Conservation (phyloP, 2,113 vertebrate genomes). For the Lampris megalopsis region DNA sequence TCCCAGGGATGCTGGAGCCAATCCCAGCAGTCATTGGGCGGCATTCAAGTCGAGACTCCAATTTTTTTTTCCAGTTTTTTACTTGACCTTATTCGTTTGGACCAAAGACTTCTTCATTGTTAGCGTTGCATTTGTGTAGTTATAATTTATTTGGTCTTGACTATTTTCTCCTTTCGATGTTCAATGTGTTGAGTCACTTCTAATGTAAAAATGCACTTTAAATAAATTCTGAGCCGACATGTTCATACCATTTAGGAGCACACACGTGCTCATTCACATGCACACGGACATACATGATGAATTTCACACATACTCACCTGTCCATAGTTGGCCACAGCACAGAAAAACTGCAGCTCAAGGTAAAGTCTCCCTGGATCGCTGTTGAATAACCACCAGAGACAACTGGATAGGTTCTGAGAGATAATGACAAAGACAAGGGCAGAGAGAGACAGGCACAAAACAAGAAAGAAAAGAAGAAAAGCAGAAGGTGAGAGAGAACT, state of each 20-base stretch:
- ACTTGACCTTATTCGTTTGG: too few relatives aligned
- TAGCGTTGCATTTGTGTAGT: too few relatives aligned
- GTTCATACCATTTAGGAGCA: not conserved
- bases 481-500: conserved; percentile 11
- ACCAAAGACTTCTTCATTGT: too few relatives aligned
- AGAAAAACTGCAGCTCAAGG: conserved; percentile 97
- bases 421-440: not conserved
- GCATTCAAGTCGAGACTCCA: too few relatives aligned
- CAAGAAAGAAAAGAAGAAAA: conserved; percentile 9
- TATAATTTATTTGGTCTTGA: too few relatives aligned
- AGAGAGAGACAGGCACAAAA: not conserved
- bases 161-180: too few relatives aligned
- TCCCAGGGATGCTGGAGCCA: too few relatives aligned
- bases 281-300: not conserved
- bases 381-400: conserved; percentile 97
- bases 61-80: too few relatives aligned
- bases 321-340: conserved; percentile 95
- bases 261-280: not conserved
- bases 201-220: too few relatives aligned
- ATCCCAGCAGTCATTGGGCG: too few relatives aligned
- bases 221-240: too few relatives aligned
- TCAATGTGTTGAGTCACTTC: too few relatives aligned
- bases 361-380: conserved; percentile 93
- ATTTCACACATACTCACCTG: conserved; percentile 83
- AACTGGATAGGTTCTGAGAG: conserved; percentile 94